These are phyloP conservation scores for Dermochelys coriacea DNA, from an alignment of 2,797 vertebrate species.

Conservation along the genomic window DNA sequence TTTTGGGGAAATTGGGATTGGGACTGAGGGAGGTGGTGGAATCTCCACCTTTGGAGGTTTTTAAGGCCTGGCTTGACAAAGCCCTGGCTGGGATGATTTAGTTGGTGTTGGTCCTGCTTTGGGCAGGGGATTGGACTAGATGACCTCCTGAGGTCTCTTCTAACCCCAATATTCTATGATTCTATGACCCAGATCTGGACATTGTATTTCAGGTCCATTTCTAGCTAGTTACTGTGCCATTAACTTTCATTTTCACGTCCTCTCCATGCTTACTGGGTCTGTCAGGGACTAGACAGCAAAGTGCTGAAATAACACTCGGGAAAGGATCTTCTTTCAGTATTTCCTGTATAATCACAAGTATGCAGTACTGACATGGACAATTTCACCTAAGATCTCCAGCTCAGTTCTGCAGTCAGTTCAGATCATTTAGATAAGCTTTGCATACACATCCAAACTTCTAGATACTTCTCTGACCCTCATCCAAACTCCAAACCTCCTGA, in stretches of 20 bases:
- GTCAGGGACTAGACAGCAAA: neutral
- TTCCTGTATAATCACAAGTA: neutral
- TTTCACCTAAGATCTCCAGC: rapidly evolving
- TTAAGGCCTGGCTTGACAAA: too few species aligned
- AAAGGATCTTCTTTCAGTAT: neutral
- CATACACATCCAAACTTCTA: neutral
- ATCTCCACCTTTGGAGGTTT: too few species aligned
- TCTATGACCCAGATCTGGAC: neutral
- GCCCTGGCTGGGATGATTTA: too few species aligned
- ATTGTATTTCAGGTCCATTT: neutral
- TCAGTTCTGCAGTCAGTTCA: neutral
- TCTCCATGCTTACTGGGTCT: neutral
- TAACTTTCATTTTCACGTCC: neutral
- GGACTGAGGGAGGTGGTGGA: neutral
- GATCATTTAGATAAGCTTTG: neutral
- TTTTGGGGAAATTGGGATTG: neutral
- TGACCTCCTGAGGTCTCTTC: too few species aligned
- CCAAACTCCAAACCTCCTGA: neutral
- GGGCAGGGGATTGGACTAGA: too few species aligned
- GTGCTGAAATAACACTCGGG: rapidly evolving
- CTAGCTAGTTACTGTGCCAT: neutral
- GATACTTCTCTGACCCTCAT: neutral
- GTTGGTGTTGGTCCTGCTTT: too few species aligned
- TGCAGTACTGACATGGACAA: neutral
- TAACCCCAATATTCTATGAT: too few species aligned